A percentile compares a stretch with the other conserved stretches of the same genome.
These are phyloP conservation scores for Scaptomyza cyrtandrae DNA, from an alignment of 2,888 invertebrate species.

Conservation along the genomic window DNA sequence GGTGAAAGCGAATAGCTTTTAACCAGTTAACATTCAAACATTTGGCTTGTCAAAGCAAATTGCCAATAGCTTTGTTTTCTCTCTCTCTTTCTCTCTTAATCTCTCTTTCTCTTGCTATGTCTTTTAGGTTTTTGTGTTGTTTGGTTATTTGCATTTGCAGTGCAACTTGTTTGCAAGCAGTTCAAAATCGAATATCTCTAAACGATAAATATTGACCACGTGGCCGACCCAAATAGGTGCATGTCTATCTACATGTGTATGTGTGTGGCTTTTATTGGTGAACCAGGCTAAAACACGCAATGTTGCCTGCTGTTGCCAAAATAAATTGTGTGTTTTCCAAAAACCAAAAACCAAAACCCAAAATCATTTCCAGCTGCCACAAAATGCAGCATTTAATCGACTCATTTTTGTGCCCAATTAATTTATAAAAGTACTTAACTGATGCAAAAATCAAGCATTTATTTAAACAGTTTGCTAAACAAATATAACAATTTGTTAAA, in stretches of 20 bases:
- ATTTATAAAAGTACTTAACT: not conserved
- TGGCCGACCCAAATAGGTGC: constrained; percentile 50
- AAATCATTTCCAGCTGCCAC: constrained; percentile 28
- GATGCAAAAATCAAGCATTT: too few species aligned
- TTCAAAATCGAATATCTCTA: constrained; percentile 36
- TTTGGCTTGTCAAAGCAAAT: constrained; percentile 40
- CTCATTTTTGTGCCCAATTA: not conserved
- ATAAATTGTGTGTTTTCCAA: constrained; percentile 56
- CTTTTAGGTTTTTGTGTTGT: not conserved
- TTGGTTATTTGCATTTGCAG: constrained; percentile 34
- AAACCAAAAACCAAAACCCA: constrained; percentile 3
- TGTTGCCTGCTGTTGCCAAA: constrained; percentile 28
- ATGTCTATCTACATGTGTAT: constrained; percentile 21
- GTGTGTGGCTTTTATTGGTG: constrained; percentile 63
- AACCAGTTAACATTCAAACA: constrained; percentile 22
- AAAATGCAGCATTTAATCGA: constrained; percentile 20
- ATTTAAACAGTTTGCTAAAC: too few species aligned
- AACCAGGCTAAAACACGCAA: constrained; percentile 55
- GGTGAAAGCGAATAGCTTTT: not conserved
- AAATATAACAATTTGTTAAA: not conserved
- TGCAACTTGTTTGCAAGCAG: constrained; percentile 38
- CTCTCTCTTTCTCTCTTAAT: not conserved
- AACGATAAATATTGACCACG: constrained; percentile 63
- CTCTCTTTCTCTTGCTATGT: not conserved
- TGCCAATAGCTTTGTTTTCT: constrained; percentile 27